Conservation (phyloP, 2,113 vertebrate species). For the Coptodon bakossiorum region DNA sequence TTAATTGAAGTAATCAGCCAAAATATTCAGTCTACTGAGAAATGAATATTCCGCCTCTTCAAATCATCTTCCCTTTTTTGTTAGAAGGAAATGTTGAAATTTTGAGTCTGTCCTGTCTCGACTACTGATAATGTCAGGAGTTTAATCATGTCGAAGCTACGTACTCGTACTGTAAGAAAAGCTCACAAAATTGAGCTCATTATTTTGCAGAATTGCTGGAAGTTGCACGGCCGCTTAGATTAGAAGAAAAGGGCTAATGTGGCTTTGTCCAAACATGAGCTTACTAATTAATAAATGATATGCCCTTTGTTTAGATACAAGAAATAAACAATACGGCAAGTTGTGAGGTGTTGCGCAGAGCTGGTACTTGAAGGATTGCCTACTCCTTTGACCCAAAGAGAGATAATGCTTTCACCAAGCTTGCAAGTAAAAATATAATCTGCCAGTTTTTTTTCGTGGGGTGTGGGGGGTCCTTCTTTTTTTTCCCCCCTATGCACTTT, state of each 20-base stretch:
- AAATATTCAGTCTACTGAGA: constrained; percentile 31
- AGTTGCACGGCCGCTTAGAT: not conserved
- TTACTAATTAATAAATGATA: not conserved
- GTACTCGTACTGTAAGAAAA: not conserved
- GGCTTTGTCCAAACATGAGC: not conserved
- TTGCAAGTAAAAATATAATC: not conserved
- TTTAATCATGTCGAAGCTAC: not conserved
- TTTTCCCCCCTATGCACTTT: not conserved
- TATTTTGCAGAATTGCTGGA: not conserved
- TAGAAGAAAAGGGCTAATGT: not conserved
- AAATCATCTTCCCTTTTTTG: not conserved
- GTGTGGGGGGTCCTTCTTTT: too few species aligned
- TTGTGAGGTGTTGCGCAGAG: not conserved
- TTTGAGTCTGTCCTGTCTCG: not conserved
- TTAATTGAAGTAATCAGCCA: constrained; percentile 64
- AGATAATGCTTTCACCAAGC: not conserved
- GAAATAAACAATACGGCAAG: not conserved
- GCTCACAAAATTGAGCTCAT: not conserved
- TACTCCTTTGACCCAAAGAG: not conserved
- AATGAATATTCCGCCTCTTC: not conserved
- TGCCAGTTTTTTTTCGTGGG: not conserved
- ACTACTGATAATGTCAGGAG: not conserved
- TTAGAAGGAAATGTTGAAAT: not conserved
- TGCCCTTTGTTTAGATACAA: not conserved
- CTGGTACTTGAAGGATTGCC: not conserved